Base-by-base conservation (phyloP, 2,888 invertebrate genomes). In the Muscina levida region DNA sequence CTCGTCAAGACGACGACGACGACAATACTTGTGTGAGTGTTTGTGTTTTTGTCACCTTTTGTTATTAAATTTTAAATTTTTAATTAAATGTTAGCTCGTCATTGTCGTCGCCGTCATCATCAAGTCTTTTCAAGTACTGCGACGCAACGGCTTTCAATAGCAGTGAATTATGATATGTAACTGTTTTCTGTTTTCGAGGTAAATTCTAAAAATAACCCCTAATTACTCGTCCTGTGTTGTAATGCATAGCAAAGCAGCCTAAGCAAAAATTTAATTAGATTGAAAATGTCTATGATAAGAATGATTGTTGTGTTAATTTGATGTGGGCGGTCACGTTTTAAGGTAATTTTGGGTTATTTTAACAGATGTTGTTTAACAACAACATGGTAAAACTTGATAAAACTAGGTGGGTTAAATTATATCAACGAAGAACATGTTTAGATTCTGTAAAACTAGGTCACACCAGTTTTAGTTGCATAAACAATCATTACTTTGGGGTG, bases 21-120 rank as follows among this genome's bases (percentile, higher is more conserved):
- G n/a, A 67, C 15, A 42, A 19, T 11, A 13, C 10, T 62, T 62
- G 13, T 19, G 62, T 62, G 68, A 1, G 37, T 15, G 31, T 42
- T 46, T 37, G n/a, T 67, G 66, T 67, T 26, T 24, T 46, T 59
- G 71, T 72, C 65, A 57, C 37, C 19, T 57, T 48, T 68, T 67
- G 74, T 74, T 74, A 74, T 74, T 67, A 74, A 74, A 66, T 57
- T 67, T 74, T 74, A 22, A 74, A 59, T 42, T 74, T 74, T 68
- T 74, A 67, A 74, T 74, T 74, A 74, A 67, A 74, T 68, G 59
- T 48, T 57, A 57, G 31, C 8, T 37, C 42, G 19, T 39, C 46
- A 39, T 24, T 46, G 24, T 59, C 31, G 48, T 68, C 39, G n/a
- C 6, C 19, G 22, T 39, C 22, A 42, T 42, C 13, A 42, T 42